Evolutionary conservation across 2,888 invertebrate genomes (phyloP), one percentile per base, ranked within the genome.

Genomic region (Brassicogethes aeneus): DNA sequence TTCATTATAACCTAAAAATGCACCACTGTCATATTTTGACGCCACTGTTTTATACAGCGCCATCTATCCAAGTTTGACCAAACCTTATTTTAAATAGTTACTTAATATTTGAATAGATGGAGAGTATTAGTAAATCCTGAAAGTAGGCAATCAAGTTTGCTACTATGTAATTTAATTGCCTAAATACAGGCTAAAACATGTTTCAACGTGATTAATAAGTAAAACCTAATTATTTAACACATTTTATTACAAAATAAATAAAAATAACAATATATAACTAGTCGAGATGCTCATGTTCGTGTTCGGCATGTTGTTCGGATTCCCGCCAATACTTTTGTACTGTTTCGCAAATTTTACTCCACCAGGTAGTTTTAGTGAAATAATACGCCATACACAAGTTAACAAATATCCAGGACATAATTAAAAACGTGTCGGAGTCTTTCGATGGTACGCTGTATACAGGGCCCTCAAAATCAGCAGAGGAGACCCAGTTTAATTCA

Each of bases 301-400:
- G 86, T 60, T 84, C 82, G 60, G 83, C 82, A 56, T 85, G 85
- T 15, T 82, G 89, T 57, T 89, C 89, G 2, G 86, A 84, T 65
- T 92, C 92, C 43, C 86, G 73, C 91, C 91, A 92, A 47, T 85
- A 88, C 53, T 85, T 85, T 59, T 87, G 82, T 8, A 90, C 74
- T 66, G 82, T 80, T 63, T 92, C 92, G 1, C 89, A 78, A 54
- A 91, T 79, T 70, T 82, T 82, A 40, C 70, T 76, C 79, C 85
- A 91, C 68, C 83, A 78, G 36, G 74, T 76, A 1, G 90, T 86
- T 56, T 83, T 80, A 29, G 82, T 79, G 40, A 88, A 82, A 56
- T 85, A 86, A 61, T 85, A 85, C 37, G 81, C 66, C 15, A 77
- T 72, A 60, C 88, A 88, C 2, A 80, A 61, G 3, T 84, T 62